phyloP scores from a whole-genome alignment of 2,888 invertebrate species.

The Trypoxylon attenuatum region DNA sequence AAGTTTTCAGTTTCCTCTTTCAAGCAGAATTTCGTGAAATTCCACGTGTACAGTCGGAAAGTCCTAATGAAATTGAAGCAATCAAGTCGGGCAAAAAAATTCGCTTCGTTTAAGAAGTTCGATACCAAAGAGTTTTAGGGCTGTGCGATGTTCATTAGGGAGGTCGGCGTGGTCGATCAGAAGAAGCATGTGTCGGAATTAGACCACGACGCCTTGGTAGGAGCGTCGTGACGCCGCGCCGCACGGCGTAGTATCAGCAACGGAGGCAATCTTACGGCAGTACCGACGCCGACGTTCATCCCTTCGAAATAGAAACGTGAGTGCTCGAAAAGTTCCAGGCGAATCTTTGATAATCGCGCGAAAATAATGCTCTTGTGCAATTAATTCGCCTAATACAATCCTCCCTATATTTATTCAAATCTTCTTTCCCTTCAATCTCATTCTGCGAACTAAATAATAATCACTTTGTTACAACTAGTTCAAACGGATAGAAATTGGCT shows the following conservation, averaged over 20 bases:
- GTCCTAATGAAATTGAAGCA: neutral
- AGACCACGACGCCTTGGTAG: slow-evolving; percentile 48
- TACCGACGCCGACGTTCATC: slow-evolving; percentile 46
- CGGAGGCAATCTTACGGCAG: slow-evolving; percentile 35
- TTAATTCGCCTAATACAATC: neutral
- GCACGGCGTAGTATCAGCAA: slow-evolving; percentile 26
- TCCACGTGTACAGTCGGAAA: too few relatives aligned
- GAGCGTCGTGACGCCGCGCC: slow-evolving; percentile 26
- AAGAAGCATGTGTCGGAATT: slow-evolving; percentile 47
- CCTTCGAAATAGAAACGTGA: slow-evolving; percentile 28
- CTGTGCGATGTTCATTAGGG: slow-evolving; percentile 18
- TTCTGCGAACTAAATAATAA: too few relatives aligned
- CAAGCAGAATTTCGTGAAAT: too few relatives aligned
- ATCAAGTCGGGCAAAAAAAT: neutral
- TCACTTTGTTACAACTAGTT: too few relatives aligned
- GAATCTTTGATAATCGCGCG: neutral
- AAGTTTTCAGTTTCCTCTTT: neutral
- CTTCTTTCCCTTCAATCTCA: too few relatives aligned
- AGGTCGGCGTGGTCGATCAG: slow-evolving; percentile 29
- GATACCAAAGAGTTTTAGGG: neutral
- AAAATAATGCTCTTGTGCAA: neutral
- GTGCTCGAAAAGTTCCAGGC: neutral
- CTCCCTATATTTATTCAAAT: too few relatives aligned
- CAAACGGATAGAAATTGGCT: too few relatives aligned
- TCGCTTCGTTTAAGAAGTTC: neutral